Percentiles rank a stretch among this genome's conserved stretches.
These are phyloP conservation scores for Caranx melampygus DNA, from an alignment of 2,113 vertebrate species.

Conservation along the genomic window DNA sequence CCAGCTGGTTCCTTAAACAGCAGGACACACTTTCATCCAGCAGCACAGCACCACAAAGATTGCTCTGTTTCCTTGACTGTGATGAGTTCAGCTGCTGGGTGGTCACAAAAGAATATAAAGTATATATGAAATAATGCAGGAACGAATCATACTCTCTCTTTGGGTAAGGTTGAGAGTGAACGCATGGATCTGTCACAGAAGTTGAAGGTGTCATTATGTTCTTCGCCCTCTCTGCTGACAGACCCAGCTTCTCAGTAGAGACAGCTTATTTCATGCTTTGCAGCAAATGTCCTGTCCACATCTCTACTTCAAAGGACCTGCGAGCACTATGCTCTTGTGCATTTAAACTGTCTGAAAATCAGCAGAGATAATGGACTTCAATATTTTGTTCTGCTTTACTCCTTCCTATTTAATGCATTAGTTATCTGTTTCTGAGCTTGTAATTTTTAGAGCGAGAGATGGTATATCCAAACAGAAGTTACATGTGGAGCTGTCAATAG, in stretches of 20 bases:
- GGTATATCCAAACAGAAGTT: neutral
- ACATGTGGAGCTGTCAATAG: neutral
- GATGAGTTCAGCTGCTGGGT: slow-evolving; percentile 1
- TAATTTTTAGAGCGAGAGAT: neutral
- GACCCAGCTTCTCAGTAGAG: slow-evolving; percentile 9
- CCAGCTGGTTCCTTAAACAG: neutral
- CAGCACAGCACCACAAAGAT: neutral
- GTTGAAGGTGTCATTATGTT: slow-evolving; percentile 27
- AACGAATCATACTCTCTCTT: slow-evolving; percentile 21
- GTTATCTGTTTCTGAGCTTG: neutral
- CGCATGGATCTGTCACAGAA: slow-evolving; percentile 12
- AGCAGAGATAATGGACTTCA: neutral
- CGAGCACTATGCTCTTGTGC: slow-evolving; percentile 3
- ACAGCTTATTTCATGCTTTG: slow-evolving; percentile 46
- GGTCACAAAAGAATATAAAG: neutral
- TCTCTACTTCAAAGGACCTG: slow-evolving; percentile 14
- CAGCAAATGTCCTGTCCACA: slow-evolving; percentile 7
- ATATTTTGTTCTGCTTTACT: neutral
- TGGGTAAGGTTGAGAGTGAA: slow-evolving; percentile 9
- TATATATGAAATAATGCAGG: slow-evolving; percentile 17
- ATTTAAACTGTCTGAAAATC: neutral
- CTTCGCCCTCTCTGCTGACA: slow-evolving; percentile 22
- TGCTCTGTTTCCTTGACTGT: neutral
- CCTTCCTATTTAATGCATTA: slow-evolving; percentile 3
- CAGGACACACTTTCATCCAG: slow-evolving; percentile 3